phyloP scores from a whole-genome alignment of 53 echinoderm and acorn worm genomes.

The Antedon mediterranea region DNA sequence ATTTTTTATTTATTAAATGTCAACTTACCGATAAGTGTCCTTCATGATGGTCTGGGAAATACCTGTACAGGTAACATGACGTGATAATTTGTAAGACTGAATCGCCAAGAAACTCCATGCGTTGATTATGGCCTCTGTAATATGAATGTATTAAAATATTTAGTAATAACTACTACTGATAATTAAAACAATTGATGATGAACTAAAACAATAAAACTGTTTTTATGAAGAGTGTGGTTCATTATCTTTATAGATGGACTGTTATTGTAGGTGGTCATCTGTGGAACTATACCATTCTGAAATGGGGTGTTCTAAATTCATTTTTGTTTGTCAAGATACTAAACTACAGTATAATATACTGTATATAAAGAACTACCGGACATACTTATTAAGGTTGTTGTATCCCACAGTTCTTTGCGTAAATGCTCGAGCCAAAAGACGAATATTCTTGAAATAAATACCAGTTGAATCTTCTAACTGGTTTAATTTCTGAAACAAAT shows the following conservation, averaged over 20 bases:
- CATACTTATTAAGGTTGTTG: conserved; percentile 33
- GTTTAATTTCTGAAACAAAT: conserved; percentile 40
- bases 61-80: conserved; percentile 68
- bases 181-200: background rate
- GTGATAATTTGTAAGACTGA: conserved; percentile 79
- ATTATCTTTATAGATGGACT: too few species aligned
- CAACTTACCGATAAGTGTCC: conserved; percentile 86
- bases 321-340: too few species aligned
- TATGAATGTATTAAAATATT: background rate
- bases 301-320: too few species aligned
- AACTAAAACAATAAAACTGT: background rate
- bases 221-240: too few species aligned
- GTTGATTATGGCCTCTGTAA: conserved; percentile 82
- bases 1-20: too few species aligned
- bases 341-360: too few species aligned
- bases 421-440: conserved; percentile 83
- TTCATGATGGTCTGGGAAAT: conserved; percentile 94
- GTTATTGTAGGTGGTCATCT: too few species aligned
- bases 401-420: conserved; percentile 86
- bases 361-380: too few species aligned
- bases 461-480: conserved; percentile 71
- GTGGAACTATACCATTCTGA: too few species aligned
- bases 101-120: conserved; percentile 93
- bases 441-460: conserved; percentile 72
- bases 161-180: background rate